A percentile compares a stretch with the other conserved stretches of the same genome.
Evolutionary conservation across 2,113 vertebrate genomes (phyloP).

Genomic region (Ranitomeya variabilis): DNA sequence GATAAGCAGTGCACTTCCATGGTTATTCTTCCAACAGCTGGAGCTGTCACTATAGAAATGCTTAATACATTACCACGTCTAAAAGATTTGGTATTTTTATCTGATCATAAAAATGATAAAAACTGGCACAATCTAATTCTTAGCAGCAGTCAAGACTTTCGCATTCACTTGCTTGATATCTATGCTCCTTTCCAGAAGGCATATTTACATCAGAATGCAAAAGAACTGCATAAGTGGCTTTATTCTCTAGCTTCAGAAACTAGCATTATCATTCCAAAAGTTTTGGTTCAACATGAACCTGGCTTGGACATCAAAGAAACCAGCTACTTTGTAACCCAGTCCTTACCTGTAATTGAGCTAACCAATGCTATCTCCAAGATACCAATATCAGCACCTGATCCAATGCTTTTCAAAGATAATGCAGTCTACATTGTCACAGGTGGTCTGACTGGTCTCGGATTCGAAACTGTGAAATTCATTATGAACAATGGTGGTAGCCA

Average conservation of each 20-base stretch:
- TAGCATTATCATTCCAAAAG: constrained; percentile 49
- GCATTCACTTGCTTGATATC: constrained; percentile 70
- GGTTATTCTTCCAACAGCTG: constrained; percentile 74
- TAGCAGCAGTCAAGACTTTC: constrained; percentile 65
- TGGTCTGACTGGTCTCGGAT: constrained; percentile 84
- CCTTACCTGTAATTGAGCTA: constrained; percentile 68
- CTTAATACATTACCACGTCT: constrained; percentile 59
- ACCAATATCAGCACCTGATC: constrained; percentile 59
- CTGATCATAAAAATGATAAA: constrained; percentile 63
- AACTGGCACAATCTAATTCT: constrained; percentile 58
- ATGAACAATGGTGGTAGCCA: constrained; percentile 69
- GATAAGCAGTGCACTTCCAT: constrained; percentile 68
- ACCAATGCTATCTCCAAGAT: constrained; percentile 69
- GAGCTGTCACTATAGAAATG: constrained; percentile 59
- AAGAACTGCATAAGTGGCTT: constrained; percentile 71
- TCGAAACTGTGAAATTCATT: constrained; percentile 85
- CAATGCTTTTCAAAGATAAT: constrained; percentile 71
- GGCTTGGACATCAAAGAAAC: neutral
- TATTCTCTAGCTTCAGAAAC: constrained; percentile 67
- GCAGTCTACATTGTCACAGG: constrained; percentile 79
- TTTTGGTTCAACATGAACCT: constrained; percentile 53
- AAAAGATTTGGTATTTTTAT: constrained; percentile 72
- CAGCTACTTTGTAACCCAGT: constrained; percentile 74
- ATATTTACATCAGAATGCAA: constrained; percentile 67
- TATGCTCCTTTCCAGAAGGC: constrained; percentile 74